Evolutionary conservation across 2,797 vertebrate genomes (phyloP).

Genomic region (Mus minutoides): DNA sequence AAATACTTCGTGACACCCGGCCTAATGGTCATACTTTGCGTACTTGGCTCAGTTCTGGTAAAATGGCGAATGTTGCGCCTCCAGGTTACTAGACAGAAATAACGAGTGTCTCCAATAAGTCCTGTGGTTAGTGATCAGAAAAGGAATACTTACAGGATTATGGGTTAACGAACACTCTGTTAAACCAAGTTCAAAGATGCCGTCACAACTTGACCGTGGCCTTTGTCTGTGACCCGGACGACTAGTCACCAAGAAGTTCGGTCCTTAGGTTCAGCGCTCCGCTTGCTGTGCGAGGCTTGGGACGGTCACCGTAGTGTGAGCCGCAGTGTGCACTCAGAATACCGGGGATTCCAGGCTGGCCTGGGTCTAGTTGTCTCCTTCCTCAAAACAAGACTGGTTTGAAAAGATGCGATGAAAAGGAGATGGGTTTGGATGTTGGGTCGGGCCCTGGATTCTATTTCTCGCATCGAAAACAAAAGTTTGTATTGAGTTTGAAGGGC

Average conservation of each 20-base stretch:
- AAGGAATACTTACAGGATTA: background rate
- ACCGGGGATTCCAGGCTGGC: background rate
- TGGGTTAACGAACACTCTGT: fast-evolving
- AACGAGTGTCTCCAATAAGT: too few species aligned
- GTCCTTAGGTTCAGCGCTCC: background rate
- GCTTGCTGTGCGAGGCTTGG: background rate
- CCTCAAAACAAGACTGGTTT: background rate
- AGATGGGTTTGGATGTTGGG: background rate
- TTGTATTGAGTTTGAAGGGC: background rate
- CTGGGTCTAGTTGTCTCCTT: background rate
- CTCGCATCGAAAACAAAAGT: too few species aligned
- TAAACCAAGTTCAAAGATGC: background rate
- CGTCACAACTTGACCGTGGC: fast-evolving
- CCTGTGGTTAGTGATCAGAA: too few species aligned
- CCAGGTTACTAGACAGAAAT: background rate
- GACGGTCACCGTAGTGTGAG: too few species aligned
- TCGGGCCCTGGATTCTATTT: background rate
- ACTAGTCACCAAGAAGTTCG: background rate
- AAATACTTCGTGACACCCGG: background rate
- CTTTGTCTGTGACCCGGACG: background rate
- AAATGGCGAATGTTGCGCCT: fast-evolving
- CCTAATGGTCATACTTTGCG: too few species aligned
- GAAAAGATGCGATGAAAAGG: background rate
- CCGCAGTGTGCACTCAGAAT: background rate
- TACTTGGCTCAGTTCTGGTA: background rate